Evolutionary conservation across 2,888 invertebrate species (phyloP).

Genomic region (Pyralis farinalis): DNA sequence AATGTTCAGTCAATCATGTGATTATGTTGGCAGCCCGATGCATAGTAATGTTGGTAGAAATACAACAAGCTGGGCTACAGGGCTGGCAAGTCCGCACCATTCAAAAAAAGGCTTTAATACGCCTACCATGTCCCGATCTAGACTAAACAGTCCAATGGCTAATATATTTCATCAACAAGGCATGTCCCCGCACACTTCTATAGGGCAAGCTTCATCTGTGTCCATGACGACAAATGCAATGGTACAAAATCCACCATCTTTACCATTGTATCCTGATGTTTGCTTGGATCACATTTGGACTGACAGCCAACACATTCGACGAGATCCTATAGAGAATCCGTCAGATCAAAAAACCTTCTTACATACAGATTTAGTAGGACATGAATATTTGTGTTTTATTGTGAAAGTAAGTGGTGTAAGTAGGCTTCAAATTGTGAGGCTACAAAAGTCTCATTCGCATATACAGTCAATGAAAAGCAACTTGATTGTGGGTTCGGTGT

Average conservation of each 20-base stretch:
- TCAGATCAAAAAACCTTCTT: conserved; percentile 86
- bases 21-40: conserved; percentile 62
- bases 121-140: conserved; percentile 49
- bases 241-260: conserved; percentile 73
- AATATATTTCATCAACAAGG: conserved; percentile 70
- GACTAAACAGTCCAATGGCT: conserved; percentile 69
- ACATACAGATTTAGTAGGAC: conserved; percentile 92
- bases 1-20: conserved; percentile 64
- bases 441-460: conserved; percentile 83
- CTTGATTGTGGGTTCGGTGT: conserved; percentile 87
- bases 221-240: conserved; percentile 72
- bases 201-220: conserved; percentile 65
- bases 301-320: conserved; percentile 78
- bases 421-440: conserved; percentile 84
- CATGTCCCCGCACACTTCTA: conserved; percentile 66
- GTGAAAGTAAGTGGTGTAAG: conserved; percentile 63
- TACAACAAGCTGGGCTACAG: conserved; percentile 53
- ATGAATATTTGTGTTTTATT: conserved; percentile 90
- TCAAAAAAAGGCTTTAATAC: conserved; percentile 50
- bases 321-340: conserved; percentile 55
- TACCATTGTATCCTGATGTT: conserved; percentile 90
- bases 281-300: conserved; percentile 96
- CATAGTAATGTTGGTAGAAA: conserved; percentile 53
- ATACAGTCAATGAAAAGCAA: conserved; percentile 75
- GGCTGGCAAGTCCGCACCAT: conserved; percentile 62